Percentiles rank a stretch among this genome's conserved stretches.
phyloP scores from a whole-genome alignment of 2,113 vertebrate species.

The Melospiza georgiana region DNA sequence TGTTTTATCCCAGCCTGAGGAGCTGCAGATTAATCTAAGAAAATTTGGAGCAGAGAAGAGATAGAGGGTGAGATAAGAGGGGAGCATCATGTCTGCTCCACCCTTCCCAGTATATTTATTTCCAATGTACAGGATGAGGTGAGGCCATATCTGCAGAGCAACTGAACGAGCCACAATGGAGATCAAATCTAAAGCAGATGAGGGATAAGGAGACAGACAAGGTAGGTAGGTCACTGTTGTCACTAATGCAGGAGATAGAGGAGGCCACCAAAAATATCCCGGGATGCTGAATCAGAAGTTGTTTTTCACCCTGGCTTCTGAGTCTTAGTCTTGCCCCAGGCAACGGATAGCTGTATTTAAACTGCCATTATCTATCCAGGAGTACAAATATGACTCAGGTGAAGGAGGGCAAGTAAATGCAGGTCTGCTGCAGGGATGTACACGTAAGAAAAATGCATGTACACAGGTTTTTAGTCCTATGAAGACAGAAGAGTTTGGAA shows the following conservation, averaged over 20 bases:
- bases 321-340: background rate
- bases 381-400: slow-evolving; percentile 26
- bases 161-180: background rate
- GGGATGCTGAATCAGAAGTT: background rate
- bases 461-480: background rate
- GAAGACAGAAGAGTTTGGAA: slow-evolving; percentile 20
- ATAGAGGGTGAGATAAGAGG: background rate
- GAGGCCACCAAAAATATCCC: background rate
- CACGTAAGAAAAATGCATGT: background rate
- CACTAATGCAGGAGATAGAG: background rate
- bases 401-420: slow-evolving; percentile 39
- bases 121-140: background rate
- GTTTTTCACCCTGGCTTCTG: slow-evolving; percentile 15
- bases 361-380: slow-evolving; percentile 8
- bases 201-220: background rate
- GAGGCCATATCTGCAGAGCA: background rate
- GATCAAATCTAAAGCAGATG: background rate
- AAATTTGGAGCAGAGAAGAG: slow-evolving; percentile 34
- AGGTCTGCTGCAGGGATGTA: background rate
- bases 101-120: background rate
- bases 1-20: slow-evolving; percentile 8
- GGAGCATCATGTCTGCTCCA: background rate
- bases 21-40: background rate
- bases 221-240: background rate
- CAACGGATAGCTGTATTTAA: background rate